A percentile compares a stretch with the other conserved stretches of the same genome.
phyloP scores from a whole-genome alignment of 2,888 invertebrate species.

The Eumerus sabulonum region DNA sequence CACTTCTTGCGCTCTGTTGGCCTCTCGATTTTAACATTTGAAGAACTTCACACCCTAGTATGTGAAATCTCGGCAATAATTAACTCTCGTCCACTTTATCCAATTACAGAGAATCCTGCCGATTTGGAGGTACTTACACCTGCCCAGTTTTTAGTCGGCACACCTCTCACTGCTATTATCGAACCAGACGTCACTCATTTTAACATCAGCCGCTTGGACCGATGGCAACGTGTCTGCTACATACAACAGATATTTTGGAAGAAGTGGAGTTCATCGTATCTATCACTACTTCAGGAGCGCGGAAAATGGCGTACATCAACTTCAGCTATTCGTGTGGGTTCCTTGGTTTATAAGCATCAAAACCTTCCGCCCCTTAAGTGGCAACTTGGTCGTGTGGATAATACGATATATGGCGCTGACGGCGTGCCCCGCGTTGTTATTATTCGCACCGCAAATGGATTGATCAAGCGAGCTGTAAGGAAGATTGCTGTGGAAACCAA shows the following conservation, averaged over 20 bases:
- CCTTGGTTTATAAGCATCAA: slow-evolving; percentile 52
- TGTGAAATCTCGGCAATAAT: slow-evolving; percentile 58
- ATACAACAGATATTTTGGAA: slow-evolving; percentile 63
- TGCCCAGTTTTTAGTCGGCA: slow-evolving; percentile 57
- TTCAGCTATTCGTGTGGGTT: slow-evolving; percentile 6
- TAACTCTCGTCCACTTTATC: slow-evolving; percentile 61
- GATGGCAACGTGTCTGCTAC: slow-evolving; percentile 56
- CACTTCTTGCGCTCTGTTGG: slow-evolving; percentile 4
- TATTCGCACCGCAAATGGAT: slow-evolving; percentile 16
- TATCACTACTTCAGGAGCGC: slow-evolving; percentile 61
- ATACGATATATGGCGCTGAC: slow-evolving; percentile 14
- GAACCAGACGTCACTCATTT: slow-evolving; percentile 55
- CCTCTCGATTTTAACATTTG: slow-evolving; percentile 4
- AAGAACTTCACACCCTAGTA: slow-evolving; percentile 49
- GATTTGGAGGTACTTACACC: slow-evolving; percentile 55
- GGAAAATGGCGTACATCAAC: slow-evolving; percentile 58
- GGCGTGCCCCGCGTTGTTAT: slow-evolving; percentile 20
- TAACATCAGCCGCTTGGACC: slow-evolving; percentile 38
- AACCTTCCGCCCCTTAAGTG: slow-evolving; percentile 57
- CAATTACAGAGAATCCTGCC: slow-evolving; percentile 63
- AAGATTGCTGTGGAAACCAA: slow-evolving; percentile 32
- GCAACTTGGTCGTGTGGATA: slow-evolving; percentile 50
- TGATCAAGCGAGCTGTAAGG: slow-evolving; percentile 21
- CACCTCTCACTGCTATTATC: slow-evolving; percentile 33
- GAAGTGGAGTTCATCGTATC: slow-evolving; percentile 49